These are phyloP conservation scores for Aquatica leii DNA, from an alignment of 2,888 invertebrate species.

Conservation along the genomic window DNA sequence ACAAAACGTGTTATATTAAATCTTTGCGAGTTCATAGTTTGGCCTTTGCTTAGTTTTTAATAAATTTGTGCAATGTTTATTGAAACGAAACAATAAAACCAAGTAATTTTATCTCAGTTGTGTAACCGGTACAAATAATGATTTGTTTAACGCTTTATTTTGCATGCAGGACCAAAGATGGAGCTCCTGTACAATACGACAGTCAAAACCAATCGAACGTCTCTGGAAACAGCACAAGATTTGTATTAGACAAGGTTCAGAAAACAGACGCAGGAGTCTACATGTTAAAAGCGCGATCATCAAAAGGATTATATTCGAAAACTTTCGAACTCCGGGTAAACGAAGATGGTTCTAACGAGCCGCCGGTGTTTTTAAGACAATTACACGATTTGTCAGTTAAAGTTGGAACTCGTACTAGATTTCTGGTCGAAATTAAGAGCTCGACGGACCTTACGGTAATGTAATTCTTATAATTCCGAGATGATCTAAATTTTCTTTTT, in stretches of 20 bases:
- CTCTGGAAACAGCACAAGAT: conserved; percentile 71
- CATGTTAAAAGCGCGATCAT: conserved; percentile 72
- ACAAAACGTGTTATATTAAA: no score
- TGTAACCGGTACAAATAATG: no score
- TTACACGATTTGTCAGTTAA: conserved; percentile 88
- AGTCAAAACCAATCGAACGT: conserved; percentile 69
- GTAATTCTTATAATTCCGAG: no score
- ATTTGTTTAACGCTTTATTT: conserved; percentile 16
- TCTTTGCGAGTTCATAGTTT: no score
- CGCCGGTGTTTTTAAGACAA: conserved; percentile 84
- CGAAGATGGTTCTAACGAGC: conserved; percentile 67
- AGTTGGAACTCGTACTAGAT: conserved; percentile 86
- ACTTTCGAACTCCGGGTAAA: conserved; percentile 67
- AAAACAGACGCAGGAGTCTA: conserved; percentile 80
- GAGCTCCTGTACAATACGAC: conserved; percentile 71
- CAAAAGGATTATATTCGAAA: conserved; percentile 64
- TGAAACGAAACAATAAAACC: no score
- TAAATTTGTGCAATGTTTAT: no score
- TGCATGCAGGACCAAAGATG: conserved; percentile 66
- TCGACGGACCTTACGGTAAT: conserved; percentile 80
- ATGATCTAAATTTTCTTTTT: no score
- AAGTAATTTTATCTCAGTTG: no score
- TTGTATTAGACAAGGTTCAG: conserved; percentile 78
- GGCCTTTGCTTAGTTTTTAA: no score
- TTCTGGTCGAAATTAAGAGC: conserved; percentile 82